A percentile compares a stretch with the other conserved stretches of the same genome.
These are phyloP conservation scores for Mystacides longicornis DNA, from an alignment of 2,888 invertebrate species.

Conservation along the genomic window DNA sequence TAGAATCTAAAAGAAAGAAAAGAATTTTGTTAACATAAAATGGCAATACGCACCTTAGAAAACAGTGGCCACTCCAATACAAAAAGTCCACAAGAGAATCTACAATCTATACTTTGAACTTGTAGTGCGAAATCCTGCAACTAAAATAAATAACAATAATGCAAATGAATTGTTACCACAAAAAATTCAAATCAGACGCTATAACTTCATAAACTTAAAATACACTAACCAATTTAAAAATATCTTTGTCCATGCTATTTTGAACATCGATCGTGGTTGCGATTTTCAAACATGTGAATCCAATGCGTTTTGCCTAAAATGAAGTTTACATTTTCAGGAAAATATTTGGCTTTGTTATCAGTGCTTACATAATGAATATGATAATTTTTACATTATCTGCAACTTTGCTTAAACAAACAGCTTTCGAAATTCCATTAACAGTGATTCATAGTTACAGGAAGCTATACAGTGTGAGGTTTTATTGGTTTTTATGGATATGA, in stretches of 20 bases:
- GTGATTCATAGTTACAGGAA: too few relatives aligned
- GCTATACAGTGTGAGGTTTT: too few relatives aligned
- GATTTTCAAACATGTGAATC: not conserved
- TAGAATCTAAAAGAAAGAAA: too few relatives aligned
- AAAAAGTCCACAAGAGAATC: slow-evolving; percentile 2
- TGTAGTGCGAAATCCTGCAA: not conserved
- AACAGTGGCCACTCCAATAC: not conserved
- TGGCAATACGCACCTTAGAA: not conserved
- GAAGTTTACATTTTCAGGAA: too few relatives aligned
- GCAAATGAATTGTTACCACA: too few relatives aligned
- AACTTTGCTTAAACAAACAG: too few relatives aligned
- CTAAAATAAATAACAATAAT: not conserved
- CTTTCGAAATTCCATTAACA: too few relatives aligned
- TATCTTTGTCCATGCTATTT: not conserved
- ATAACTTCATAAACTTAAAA: not conserved
- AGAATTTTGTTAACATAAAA: not conserved
- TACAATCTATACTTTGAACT: not conserved
- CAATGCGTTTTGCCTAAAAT: not conserved
- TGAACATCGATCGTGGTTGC: not conserved
- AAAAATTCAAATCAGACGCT: not conserved
- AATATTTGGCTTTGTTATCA: too few relatives aligned
- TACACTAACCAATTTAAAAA: not conserved
- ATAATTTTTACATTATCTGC: too few relatives aligned
- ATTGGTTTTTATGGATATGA: too few relatives aligned
- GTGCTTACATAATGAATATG: too few relatives aligned